Percentiles rank a stretch among this genome's conserved stretches.
These are phyloP conservation scores for Elaphurus davidianus DNA, from an alignment of 2,113 vertebrate species.

Conservation along the genomic window DNA sequence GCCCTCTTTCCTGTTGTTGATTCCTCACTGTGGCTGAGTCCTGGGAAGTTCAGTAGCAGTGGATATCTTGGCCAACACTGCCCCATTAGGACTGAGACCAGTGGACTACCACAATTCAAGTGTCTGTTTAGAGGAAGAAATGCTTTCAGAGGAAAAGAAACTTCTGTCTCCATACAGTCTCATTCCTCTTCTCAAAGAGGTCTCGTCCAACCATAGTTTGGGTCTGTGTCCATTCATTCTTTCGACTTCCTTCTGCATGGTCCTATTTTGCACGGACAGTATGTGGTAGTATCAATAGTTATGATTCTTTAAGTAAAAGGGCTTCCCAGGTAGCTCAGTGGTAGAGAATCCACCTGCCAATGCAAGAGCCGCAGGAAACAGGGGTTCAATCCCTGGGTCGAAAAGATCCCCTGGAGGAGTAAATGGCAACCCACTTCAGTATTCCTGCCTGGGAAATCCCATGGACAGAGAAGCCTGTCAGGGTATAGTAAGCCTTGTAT, in stretches of 20 bases:
- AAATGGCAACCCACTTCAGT: neutral
- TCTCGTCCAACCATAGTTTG: neutral
- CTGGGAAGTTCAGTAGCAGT: neutral
- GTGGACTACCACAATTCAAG: neutral
- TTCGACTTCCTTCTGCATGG: neutral
- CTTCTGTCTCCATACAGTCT: neutral
- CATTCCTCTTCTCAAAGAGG: neutral
- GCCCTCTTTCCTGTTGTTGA: neutral
- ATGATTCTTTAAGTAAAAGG: neutral
- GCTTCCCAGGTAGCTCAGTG: neutral
- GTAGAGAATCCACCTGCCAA: neutral
- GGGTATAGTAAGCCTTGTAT: neutral
- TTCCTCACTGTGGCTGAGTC: neutral
- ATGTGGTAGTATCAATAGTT: neutral
- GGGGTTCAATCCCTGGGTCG: neutral
- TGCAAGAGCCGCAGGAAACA: neutral
- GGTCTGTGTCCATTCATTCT: neutral
- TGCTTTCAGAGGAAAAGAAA: neutral
- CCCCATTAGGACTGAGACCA: neutral
- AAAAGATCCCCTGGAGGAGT: neutral
- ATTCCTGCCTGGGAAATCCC: neutral
- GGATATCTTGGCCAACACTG: neutral
- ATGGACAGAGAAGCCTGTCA: neutral
- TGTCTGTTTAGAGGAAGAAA: neutral
- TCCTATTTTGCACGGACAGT: neutral